Percentiles rank a stretch among this genome's conserved stretches.
phyloP scores from a whole-genome alignment of 2,113 vertebrate species.

The Castor canadensis region DNA sequence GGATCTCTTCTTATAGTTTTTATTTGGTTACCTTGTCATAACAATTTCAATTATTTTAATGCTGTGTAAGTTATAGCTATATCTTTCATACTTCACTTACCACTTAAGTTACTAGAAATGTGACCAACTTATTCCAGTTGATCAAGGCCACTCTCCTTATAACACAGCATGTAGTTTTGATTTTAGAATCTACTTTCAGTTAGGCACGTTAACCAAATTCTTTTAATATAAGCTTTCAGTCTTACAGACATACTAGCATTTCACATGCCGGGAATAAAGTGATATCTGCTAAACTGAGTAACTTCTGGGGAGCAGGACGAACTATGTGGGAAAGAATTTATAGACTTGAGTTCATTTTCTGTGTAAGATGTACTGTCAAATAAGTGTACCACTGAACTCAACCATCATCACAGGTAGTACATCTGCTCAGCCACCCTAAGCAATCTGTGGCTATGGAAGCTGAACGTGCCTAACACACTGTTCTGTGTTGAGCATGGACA shows the following conservation, averaged over 20 bases:
- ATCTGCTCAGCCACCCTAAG: background rate
- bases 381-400: background rate
- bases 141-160: background rate
- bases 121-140: background rate
- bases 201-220: background rate
- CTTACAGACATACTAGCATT: background rate
- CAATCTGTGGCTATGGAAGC: background rate
- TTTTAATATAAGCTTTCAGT: background rate
- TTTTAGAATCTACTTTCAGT: background rate
- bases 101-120: background rate
- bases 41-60: background rate
- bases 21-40: background rate
- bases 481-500: background rate
- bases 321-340: background rate
- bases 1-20: background rate
- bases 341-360: background rate
- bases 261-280: background rate
- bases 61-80: background rate
- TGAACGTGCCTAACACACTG: background rate
- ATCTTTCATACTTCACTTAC: background rate
- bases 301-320: background rate
- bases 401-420: background rate
- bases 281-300: background rate
- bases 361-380: background rate
- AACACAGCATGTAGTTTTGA: background rate